Base-by-base conservation (phyloP, 2,888 invertebrate species). In the Metopia argyrocephala region DNA sequence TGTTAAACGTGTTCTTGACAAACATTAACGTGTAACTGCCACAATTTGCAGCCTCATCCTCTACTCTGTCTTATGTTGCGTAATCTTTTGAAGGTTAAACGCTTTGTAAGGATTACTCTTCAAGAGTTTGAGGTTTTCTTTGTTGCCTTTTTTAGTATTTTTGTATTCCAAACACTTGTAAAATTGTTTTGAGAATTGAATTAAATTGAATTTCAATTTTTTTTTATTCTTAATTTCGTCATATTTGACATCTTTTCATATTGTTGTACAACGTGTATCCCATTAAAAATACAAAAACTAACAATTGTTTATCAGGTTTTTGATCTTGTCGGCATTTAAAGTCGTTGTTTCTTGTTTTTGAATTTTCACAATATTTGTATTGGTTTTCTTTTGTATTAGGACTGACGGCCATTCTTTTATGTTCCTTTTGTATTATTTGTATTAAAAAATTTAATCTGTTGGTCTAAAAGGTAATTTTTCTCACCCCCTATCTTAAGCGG, bases 201-300 rank as follows among this genome's bases (percentile, higher is more conserved):
- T 31, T 31, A 12, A 12, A 31, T 31, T 3, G 9, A 15, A 38
- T 12, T 38, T 54, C 66, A 79, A 74, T 68, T 74, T 62, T 79
- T 56, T 28, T 71, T 52, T 79, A 75, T 79, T 70, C 62, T 70
- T 52, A 75, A 71, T 76, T 50, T 68, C 71, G 71, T 71, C 76
- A 71, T 71, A 68, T 71, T 79, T 71, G 76, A 76, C 75, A 79
- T 76, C 70, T 76, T 79, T 70, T 66, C 61, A 25, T 71, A 56
- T 54, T 48, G 45, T 38, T 38, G 2, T 38, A 38, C 15, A 15
- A 15, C 4, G 38, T 12, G 15, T 38, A 71, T 71, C 56, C 70
- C 23, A 25, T 76, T 71, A 70, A 70, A 61, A 54, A 61, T 57
- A 31, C 71, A 65, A 71, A 70, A 70, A 61, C 52, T 61, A 57